Evolutionary conservation across 2,113 vertebrate genomes (phyloP).

Genomic region (human (Homo sapiens)): DNA sequence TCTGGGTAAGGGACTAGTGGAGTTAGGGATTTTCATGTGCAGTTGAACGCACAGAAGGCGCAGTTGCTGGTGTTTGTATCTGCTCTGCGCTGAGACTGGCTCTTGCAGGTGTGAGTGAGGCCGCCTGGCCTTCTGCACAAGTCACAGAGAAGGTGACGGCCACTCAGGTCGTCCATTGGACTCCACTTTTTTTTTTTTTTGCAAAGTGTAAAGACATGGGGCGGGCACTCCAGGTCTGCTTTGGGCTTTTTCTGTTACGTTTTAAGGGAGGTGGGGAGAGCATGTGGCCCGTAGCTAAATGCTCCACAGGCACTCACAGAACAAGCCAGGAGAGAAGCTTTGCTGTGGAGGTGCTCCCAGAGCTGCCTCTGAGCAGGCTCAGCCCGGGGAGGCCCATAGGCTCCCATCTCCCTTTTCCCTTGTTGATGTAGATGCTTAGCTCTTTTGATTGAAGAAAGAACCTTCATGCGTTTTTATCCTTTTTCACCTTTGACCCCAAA

Average conservation of each 20-base stretch:
- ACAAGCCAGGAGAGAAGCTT: not conserved
- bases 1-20: not conserved
- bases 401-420: not conserved
- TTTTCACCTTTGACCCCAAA: not conserved
- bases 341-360: not conserved
- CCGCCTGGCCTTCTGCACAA: not conserved
- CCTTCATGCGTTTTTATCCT: not conserved
- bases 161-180: not conserved
- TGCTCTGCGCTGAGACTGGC: not conserved
- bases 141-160: too few relatives aligned
- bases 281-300: not conserved
- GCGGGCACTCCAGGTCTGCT: too few relatives aligned
- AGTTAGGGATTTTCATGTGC: not conserved
- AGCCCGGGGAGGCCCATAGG: not conserved
- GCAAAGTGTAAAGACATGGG: too few relatives aligned
- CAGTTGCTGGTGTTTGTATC: fast-evolving
- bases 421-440: not conserved
- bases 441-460: not conserved
- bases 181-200: not conserved
- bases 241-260: too few relatives aligned
- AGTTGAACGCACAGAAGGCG: fast-evolving
- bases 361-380: not conserved
- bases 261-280: not conserved
- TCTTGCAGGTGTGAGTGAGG: not conserved
- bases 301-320: not conserved